A percentile compares a stretch with the other conserved stretches of the same genome.
Conservation (phyloP, 2,888 invertebrate genomes). For the Caenorhabditis parvicauda region DNA sequence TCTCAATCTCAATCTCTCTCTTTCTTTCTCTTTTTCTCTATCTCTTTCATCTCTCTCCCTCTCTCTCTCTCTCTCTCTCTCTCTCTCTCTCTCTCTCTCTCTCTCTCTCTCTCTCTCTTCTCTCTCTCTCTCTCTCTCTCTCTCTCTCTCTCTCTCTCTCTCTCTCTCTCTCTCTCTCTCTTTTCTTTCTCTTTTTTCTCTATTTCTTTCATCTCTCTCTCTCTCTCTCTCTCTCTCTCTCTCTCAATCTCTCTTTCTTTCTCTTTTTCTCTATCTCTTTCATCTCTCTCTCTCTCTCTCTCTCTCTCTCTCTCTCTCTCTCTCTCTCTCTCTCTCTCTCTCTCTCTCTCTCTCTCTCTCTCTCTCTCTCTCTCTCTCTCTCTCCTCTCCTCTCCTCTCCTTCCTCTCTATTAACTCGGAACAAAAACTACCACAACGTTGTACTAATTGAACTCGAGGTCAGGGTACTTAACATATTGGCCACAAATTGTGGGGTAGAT, state of each 20-base stretch:
- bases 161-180: constrained; percentile 11
- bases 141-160: constrained; percentile 6
- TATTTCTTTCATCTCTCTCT: constrained; percentile 9
- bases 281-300: constrained; percentile 4
- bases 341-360: constrained; percentile 1
- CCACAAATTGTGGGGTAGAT: too few species aligned
- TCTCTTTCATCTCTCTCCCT: neutral
- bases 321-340: constrained; percentile 9
- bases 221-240: neutral
- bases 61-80: neutral
- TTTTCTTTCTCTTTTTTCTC: too few species aligned
- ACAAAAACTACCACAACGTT: too few species aligned
- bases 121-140: constrained; percentile 1
- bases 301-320: constrained; percentile 14
- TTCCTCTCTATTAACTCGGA: too few species aligned
- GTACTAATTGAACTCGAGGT: too few species aligned
- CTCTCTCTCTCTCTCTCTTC: neutral
- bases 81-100: constrained; percentile 5
- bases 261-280: too few species aligned
- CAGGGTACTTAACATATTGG: too few species aligned
- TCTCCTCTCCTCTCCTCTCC: too few species aligned
- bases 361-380: neutral
- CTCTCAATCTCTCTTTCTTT: too few species aligned
- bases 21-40: neutral
- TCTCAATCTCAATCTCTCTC: neutral